Conservation (phyloP, 2,113 vertebrate species). For the Sinocyclocheilus maitianheensis region DNA sequence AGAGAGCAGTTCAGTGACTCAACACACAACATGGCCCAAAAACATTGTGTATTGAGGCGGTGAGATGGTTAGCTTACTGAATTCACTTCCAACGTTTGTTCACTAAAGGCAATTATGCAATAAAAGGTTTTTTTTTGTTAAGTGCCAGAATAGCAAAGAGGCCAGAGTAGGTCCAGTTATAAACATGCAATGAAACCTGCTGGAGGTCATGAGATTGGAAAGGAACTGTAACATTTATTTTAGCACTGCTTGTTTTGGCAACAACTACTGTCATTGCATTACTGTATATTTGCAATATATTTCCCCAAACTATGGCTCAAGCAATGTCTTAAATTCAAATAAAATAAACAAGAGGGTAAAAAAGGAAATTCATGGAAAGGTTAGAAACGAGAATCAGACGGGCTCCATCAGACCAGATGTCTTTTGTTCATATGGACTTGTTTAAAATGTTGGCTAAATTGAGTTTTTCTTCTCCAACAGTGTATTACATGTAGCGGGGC, state of each 20-base stretch:
- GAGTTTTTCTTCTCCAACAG: slow-evolving; percentile 20
- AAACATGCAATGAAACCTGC: not conserved
- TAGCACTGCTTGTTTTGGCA: not conserved
- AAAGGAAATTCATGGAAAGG: not conserved
- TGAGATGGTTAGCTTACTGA: slow-evolving; percentile 34
- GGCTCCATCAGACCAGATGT: slow-evolving; percentile 32
- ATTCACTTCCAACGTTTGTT: slow-evolving; percentile 58
- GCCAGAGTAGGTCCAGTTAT: slow-evolving; percentile 21
- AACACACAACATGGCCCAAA: slow-evolving; percentile 49
- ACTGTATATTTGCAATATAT: not conserved
- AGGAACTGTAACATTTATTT: slow-evolving; percentile 22
- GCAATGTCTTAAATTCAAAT: not conserved
- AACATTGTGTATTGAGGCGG: not conserved
- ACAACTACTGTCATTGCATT: not conserved
- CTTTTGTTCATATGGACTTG: slow-evolving; percentile 39
- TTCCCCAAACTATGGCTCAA: not conserved
- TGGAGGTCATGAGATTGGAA: slow-evolving; percentile 24
- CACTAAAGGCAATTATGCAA: slow-evolving; percentile 50
- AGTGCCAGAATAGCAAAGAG: slow-evolving; percentile 36
- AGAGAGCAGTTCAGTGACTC: slow-evolving; percentile 52
- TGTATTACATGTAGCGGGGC: slow-evolving; percentile 12
- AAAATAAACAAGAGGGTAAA: not conserved
- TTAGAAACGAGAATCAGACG: not conserved
- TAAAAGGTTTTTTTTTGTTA: slow-evolving; percentile 37
- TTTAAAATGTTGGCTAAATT: slow-evolving; percentile 30